phyloP scores from a whole-genome alignment of 2,113 vertebrate species.

The Myrmophylax atrothorax region DNA sequence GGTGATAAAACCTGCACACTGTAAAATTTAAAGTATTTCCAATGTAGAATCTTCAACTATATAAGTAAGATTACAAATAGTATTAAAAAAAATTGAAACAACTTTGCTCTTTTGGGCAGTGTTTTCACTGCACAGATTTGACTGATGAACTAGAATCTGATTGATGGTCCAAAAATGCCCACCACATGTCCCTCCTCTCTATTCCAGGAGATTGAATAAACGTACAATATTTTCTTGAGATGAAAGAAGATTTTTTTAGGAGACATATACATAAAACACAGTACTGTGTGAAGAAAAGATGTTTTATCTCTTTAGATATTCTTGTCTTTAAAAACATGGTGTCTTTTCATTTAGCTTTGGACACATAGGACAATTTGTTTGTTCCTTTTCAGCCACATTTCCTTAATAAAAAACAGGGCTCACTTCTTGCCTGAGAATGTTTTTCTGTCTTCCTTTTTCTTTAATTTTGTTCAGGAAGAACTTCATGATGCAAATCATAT shows the following conservation, averaged over 20 bases:
- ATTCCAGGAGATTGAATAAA: conserved; percentile 49
- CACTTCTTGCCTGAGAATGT: neutral
- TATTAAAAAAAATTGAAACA: neutral
- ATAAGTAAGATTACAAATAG: neutral
- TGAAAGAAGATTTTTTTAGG: neutral
- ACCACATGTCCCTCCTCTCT: conserved; percentile 29
- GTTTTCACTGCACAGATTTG: conserved; percentile 25
- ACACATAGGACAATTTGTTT: neutral
- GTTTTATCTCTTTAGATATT: neutral
- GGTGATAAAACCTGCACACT: neutral
- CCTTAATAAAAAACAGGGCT: neutral
- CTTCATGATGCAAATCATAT: neutral
- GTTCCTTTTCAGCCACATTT: neutral
- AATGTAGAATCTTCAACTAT: neutral
- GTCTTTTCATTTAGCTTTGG: neutral
- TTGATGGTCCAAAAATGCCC: conserved; percentile 41
- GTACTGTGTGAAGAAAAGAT: neutral
- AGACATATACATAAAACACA: neutral
- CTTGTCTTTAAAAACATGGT: neutral
- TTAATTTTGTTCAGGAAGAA: neutral
- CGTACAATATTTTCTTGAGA: neutral
- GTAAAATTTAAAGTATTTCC: neutral
- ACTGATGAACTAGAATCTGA: conserved; percentile 7
- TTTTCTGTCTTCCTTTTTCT: neutral
- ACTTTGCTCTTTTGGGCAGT: neutral